A percentile compares a stretch with the other conserved stretches of the same genome.
Conservation (phyloP, 1,140 invertebrate species). For the Zaprionus ghesquierei region DNA sequence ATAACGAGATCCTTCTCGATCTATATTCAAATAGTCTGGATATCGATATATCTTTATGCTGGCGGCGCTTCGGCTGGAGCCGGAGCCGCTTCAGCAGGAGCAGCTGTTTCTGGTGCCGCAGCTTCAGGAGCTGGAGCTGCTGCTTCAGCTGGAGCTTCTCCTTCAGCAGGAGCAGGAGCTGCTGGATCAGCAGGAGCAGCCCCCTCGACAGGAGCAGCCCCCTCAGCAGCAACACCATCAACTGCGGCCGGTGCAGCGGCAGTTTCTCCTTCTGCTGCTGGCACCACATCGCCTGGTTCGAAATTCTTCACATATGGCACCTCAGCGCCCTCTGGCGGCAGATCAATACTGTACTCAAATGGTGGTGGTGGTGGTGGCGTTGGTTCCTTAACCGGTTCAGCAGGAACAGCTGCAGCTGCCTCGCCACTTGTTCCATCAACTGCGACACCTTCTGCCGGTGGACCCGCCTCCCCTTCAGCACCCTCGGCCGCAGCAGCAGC, state of each 20-base stretch:
- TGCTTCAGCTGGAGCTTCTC: conserved; percentile 69
- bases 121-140: conserved; percentile 72
- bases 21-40: conserved; percentile 15
- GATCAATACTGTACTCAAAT: conserved; percentile 82
- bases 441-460: conserved; percentile 23
- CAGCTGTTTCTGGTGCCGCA: conserved; percentile 77
- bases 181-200: conserved; percentile 43
- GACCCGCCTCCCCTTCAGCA: conserved; percentile 37
- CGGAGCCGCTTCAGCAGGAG: conserved; percentile 58
- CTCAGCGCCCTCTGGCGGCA: conserved; percentile 83
- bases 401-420: conserved; percentile 27
- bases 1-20: conserved; percentile 64
- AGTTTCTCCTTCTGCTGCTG: conserved; percentile 65
- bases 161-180: conserved; percentile 69
- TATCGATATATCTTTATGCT: conserved; percentile 33
- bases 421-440: conserved; percentile 37
- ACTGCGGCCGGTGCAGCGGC: conserved; percentile 67
- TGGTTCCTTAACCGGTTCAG: conserved; percentile 65
- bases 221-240: conserved; percentile 80
- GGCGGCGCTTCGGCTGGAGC: conserved; percentile 53
- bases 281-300: conserved; percentile 68
- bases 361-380: conserved; percentile 82
- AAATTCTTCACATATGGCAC: conserved; percentile 82
- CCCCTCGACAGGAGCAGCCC: conserved; percentile 72
- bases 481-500: conserved; percentile 40